A percentile compares a stretch with the other conserved stretches of the same genome.
phyloP scores from a whole-genome alignment of 2,888 invertebrate species.

The Nomada ruficornis region DNA sequence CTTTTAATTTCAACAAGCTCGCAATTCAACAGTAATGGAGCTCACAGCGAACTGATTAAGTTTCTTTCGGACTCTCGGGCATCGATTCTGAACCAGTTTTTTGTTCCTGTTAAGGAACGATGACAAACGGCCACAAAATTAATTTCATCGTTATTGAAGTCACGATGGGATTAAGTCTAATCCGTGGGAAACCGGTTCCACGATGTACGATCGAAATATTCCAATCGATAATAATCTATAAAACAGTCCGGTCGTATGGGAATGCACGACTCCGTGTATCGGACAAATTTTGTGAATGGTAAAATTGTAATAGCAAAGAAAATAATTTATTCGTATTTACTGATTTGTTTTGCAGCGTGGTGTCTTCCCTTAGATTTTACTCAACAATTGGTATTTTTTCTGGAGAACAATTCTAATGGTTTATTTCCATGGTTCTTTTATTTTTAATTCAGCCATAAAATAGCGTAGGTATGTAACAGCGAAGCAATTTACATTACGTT shows the following conservation, averaged over 20 bases:
- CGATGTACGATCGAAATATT: constrained; percentile 15
- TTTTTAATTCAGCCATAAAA: too few relatives aligned
- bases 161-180: constrained; percentile 13
- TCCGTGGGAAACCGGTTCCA: neutral
- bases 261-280: neutral
- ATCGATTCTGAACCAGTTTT: constrained; percentile 20
- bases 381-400: too few relatives aligned
- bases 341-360: neutral
- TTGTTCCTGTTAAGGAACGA: neutral
- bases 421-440: too few relatives aligned
- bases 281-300: neutral
- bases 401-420: too few relatives aligned
- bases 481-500: too few relatives aligned
- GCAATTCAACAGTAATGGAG: neutral
- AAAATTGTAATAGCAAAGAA: too few relatives aligned
- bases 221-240: neutral
- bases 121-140: constrained; percentile 14
- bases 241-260: neutral
- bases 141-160: constrained; percentile 8
- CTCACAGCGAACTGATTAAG: neutral
- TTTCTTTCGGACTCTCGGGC: neutral
- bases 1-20: neutral
- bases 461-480: too few relatives aligned
- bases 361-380: too few relatives aligned
- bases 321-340: neutral